Evolutionary conservation across 1,140 invertebrate genomes (phyloP).

Genomic region (Metaphire vulgaris): DNA sequence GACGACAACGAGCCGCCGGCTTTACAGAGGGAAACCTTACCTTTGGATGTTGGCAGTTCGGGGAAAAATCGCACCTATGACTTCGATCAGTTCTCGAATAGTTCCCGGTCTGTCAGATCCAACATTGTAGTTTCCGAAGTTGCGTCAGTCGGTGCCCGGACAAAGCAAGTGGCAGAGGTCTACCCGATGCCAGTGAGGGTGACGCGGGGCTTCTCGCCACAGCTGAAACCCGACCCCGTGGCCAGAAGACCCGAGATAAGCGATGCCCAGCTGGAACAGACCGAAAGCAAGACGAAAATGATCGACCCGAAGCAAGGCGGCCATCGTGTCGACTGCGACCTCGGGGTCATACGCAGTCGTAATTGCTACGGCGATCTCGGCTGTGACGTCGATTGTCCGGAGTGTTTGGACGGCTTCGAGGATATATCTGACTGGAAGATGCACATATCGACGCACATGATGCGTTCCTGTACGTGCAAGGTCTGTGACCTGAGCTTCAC

Average conservation of each 20-base stretch:
- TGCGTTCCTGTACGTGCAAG: conserved; percentile 12
- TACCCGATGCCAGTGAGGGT: background rate
- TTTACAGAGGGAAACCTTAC: background rate
- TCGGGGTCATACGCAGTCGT: background rate
- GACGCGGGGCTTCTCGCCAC: background rate
- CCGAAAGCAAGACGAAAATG: background rate
- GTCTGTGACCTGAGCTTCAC: background rate
- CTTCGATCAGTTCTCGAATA: background rate
- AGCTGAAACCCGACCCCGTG: background rate
- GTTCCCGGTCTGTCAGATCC: no score
- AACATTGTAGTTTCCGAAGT: no score
- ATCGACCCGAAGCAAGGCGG: background rate
- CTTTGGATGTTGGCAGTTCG: background rate
- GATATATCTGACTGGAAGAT: conserved; percentile 8
- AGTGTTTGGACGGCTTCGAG: background rate
- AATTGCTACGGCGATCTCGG: background rate
- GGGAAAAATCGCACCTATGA: background rate
- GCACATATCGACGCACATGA: conserved; percentile 15
- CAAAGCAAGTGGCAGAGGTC: conserved; percentile 17
- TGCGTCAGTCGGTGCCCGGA: background rate
- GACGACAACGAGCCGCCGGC: background rate
- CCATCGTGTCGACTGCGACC: background rate
- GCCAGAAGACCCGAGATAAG: background rate
- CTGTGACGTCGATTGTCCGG: background rate
- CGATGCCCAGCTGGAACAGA: background rate